phyloP scores from a whole-genome alignment of 2,797 vertebrate species.

The Coreius guichenoti region DNA sequence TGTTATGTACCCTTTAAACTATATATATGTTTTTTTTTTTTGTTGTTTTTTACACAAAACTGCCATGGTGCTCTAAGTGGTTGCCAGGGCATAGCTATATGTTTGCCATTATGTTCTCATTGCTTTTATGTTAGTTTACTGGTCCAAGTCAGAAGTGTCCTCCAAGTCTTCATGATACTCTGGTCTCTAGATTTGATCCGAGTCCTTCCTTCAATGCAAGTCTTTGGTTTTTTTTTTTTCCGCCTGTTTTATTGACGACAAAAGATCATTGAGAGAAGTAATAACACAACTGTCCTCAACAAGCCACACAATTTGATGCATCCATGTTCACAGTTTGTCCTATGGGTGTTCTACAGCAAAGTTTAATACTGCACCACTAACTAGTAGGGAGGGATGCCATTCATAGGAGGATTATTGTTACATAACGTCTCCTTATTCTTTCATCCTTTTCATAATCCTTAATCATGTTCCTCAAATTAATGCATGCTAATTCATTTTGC shows the following conservation, averaged over 20 bases:
- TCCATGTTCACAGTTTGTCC: not conserved
- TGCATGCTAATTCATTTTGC: constrained; percentile 38
- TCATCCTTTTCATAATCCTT: constrained; percentile 37
- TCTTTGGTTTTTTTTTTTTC: not conserved
- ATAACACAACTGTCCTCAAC: not conserved
- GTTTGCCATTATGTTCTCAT: not conserved
- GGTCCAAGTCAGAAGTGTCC: not conserved
- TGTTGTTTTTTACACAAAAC: not conserved
- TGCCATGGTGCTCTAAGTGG: too few species aligned
- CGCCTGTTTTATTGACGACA: not conserved
- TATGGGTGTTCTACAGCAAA: not conserved
- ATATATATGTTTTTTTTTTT: too few species aligned
- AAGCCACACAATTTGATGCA: not conserved
- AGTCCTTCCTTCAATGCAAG: not conserved
- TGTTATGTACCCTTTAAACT: too few species aligned
- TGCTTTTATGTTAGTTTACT: not conserved
- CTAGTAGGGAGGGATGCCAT: constrained; percentile 1
- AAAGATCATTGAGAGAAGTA: not conserved
- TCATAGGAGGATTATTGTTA: constrained; percentile 37
- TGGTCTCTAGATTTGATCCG: not conserved
- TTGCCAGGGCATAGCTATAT: too few species aligned
- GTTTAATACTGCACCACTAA: constrained; percentile 8
- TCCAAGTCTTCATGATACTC: not conserved
- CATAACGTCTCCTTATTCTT: constrained; percentile 26
- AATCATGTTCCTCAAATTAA: constrained; percentile 42